Evolutionary conservation across 2,113 vertebrate species (phyloP), one percentile per base, ranked within the genome.

Genomic region (Haplotaxodon microlepis): DNA sequence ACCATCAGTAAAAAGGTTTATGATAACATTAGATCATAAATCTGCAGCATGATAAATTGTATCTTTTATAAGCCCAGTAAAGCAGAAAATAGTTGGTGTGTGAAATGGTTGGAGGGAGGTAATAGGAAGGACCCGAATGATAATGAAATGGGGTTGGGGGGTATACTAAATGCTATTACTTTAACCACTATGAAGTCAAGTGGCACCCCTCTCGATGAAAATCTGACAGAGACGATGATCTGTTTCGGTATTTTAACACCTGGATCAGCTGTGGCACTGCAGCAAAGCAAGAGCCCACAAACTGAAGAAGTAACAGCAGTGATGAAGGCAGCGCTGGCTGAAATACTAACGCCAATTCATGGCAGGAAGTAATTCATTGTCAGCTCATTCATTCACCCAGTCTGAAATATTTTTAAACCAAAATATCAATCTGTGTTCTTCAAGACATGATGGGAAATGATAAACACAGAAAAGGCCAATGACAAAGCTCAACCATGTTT

Each of bases 241-340:
- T 12, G 71, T 24, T 81, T 53, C 3, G 4, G 1, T 6, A 42
- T 34, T 24, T 79, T 4, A 53, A 80, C 34, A 21, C 17, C 45
- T 19, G 17, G 9, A n/a, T 66, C 19, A 34, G 29, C 0, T 0
- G 19, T 40, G 82, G 47, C 36, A 21, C 16, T 5, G 31, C 36
- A 45, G 81, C 83, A 83, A 82, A 86, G 34, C 56, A 40, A 76
- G 45, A 42, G 69, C 0, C 84, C 36, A 71, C 4, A 57, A 78
- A 86, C 81, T 73, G 34, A 93, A 61, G 83, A 81, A 84, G 66
- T 82, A 69, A 82, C 45, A 82, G 54, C 4, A 53, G 5, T 24
- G 50, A 82, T 82, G 81, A 94, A 95, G 94, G 86, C 92, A 93
- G 92, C 85, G 9, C 79, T 66, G 91, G 90, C 82, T 92, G 71